A percentile compares a stretch with the other conserved stretches of the same genome.
These are phyloP conservation scores for Synergus itoensis DNA, from an alignment of 2,888 invertebrate genomes.

Conservation along the genomic window DNA sequence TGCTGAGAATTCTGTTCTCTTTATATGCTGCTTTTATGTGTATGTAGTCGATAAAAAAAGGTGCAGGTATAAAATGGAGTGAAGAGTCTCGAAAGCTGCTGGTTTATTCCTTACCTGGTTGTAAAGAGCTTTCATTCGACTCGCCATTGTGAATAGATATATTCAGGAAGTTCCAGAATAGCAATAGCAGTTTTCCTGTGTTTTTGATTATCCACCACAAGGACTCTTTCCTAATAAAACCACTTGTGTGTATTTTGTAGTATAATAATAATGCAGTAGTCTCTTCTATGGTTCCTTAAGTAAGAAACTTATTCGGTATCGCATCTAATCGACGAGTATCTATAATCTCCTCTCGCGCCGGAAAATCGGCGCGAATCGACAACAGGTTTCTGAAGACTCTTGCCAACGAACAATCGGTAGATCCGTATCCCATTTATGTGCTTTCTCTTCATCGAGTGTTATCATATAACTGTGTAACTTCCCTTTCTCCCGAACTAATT, in stretches of 20 bases:
- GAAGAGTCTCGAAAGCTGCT: neutral
- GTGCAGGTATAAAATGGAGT: neutral
- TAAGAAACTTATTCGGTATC: conserved; percentile 27
- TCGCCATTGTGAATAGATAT: conserved; percentile 46
- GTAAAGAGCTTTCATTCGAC: conserved; percentile 55
- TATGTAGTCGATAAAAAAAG: neutral
- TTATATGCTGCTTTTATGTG: neutral
- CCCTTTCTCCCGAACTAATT: neutral
- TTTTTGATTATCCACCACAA: neutral
- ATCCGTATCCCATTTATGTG: conserved; percentile 30
- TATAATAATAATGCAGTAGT: neutral
- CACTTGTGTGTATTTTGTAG: neutral
- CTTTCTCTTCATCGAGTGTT: conserved; percentile 14
- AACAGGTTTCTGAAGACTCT: conserved; percentile 33
- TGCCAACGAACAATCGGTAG: conserved; percentile 18
- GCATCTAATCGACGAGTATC: conserved; percentile 31
- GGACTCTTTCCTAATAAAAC: neutral
- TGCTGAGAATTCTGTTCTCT: no score
- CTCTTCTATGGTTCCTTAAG: neutral
- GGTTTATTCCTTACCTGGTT: conserved; percentile 48
- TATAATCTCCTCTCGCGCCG: conserved; percentile 38
- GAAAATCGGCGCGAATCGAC: conserved; percentile 39
- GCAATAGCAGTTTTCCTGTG: neutral
- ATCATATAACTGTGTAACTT: neutral
- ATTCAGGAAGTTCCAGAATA: neutral